phyloP scores from a whole-genome alignment of 2,113 vertebrate species.

The Sinocyclocheilus grahami region DNA sequence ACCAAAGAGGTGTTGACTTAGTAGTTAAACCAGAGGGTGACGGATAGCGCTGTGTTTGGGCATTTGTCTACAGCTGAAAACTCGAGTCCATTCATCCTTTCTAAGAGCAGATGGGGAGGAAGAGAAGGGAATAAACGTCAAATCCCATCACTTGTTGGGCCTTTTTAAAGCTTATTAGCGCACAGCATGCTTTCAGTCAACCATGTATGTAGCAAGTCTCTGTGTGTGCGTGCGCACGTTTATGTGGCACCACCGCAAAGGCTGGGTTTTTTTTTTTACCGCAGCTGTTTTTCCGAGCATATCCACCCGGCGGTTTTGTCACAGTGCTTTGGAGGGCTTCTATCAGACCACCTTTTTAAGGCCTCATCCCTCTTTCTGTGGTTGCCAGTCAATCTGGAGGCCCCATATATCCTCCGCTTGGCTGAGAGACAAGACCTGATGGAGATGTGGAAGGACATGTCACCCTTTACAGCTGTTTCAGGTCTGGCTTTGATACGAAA shows the following conservation, averaged over 20 bases:
- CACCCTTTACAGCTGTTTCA: neutral
- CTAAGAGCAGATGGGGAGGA: neutral
- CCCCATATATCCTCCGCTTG: conserved; percentile 35
- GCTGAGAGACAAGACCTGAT: conserved; percentile 14
- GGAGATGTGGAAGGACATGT: conserved; percentile 13
- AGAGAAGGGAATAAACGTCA: conserved; percentile 16
- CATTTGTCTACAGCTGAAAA: conserved; percentile 27
- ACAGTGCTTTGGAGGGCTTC: conserved; percentile 42
- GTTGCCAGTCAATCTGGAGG: conserved; percentile 15
- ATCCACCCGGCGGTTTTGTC: conserved; percentile 21
- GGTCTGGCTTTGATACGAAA: neutral
- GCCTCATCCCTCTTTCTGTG: conserved; percentile 12
- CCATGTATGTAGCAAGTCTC: neutral
- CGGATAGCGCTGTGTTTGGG: neutral
- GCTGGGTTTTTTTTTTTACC: conserved; percentile 20
- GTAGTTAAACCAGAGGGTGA: neutral
- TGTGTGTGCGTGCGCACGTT: neutral
- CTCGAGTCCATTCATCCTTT: conserved; percentile 6
- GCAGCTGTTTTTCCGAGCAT: conserved; percentile 28
- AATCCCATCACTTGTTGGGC: conserved; percentile 33
- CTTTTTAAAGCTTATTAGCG: conserved; percentile 29
- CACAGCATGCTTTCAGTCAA: conserved; percentile 29
- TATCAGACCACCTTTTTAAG: conserved; percentile 37
- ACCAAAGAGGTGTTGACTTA: conserved; percentile 15
- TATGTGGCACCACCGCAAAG: neutral